Conservation (phyloP, 2,113 vertebrate genomes). For the Macrotus californicus region DNA sequence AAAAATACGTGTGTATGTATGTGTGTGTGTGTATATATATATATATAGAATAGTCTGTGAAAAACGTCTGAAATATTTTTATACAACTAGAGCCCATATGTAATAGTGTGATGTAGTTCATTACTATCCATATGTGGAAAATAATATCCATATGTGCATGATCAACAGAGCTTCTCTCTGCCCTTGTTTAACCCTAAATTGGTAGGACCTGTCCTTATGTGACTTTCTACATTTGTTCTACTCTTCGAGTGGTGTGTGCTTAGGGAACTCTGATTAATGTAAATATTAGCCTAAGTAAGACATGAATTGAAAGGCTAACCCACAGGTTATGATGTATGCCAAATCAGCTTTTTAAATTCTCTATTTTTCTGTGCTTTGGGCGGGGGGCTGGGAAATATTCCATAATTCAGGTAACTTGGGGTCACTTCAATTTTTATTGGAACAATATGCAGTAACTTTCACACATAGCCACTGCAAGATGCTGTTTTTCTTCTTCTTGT, state of each 20-base stretch:
- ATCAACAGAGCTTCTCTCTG: not conserved
- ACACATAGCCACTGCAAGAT: not conserved
- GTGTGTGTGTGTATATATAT: not conserved
- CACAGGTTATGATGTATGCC: not conserved
- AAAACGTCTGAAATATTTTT: constrained; percentile 28
- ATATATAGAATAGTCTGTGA: no score
- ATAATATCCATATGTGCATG: not conserved
- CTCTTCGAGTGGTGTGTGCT: not conserved
- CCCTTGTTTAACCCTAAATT: not conserved
- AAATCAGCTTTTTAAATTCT: not conserved
- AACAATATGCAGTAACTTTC: not conserved
- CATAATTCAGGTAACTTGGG: not conserved
- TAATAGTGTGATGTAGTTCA: constrained; percentile 3
- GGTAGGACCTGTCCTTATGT: not conserved
- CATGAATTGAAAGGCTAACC: constrained; percentile 3
- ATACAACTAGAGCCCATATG: constrained; percentile 12
- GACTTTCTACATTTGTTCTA: not conserved
- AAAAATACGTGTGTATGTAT: not conserved
- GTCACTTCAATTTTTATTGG: constrained; percentile 21
- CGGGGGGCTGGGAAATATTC: not conserved
- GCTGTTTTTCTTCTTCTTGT: not conserved
- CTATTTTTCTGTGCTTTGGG: not conserved
- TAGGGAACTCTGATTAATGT: constrained; percentile 12
- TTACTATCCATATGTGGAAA: constrained; percentile 29
- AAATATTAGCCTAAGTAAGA: constrained; percentile 25